Base-by-base conservation (phyloP, 2,797 vertebrate species). In the Mastacembelus armatus region DNA sequence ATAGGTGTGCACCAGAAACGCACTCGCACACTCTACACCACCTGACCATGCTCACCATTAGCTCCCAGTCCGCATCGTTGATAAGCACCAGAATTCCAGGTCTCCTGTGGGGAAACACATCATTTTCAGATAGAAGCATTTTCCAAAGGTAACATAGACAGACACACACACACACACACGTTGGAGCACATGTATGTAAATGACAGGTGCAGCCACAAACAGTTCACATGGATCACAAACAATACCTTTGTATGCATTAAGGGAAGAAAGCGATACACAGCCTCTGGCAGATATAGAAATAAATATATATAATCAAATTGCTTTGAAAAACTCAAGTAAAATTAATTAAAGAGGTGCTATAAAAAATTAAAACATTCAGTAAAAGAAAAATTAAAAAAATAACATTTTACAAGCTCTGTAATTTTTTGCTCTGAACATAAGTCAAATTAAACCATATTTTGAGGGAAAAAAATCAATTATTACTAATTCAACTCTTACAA, bases 51-150 rank as follows among this genome's bases (percentile, higher is more conserved):
- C 96, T 94, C 91, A 99, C 98, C 98, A 98, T 96, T 80, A 99
- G 92, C 49, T 99, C 97, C 98, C 97, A 99, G 93, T 99, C 98
- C 66, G 96, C 94, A 36, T 99, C 96, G 11, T 99, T 99, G 93
- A 99, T 94, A 77, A 99, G 95, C 81, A 99, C 97, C 87, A 99
- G 92, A 75, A 99, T 98, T 64, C 98, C 98, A 1, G 98, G 98
- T 78, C 97, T 95, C 95, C 97, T 99, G 86, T 83, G 74, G 70
- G 83, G 85, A 74, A 83, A 83, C 55, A 78, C 51, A 86, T 14
- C 40, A 4, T 43, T 65, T 80, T 66, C 49, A 77, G 55, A 78
- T 55, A 69, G 59, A 86, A 47, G 29, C 47, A 50, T 69, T 65
- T 67, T 65, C 59, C 56, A 66, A 38, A 56, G 56, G 69, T 22